Percentiles rank a stretch among this genome's conserved stretches.
Evolutionary conservation across 2,113 vertebrate genomes (phyloP).

Genomic region (Sitta europaea): DNA sequence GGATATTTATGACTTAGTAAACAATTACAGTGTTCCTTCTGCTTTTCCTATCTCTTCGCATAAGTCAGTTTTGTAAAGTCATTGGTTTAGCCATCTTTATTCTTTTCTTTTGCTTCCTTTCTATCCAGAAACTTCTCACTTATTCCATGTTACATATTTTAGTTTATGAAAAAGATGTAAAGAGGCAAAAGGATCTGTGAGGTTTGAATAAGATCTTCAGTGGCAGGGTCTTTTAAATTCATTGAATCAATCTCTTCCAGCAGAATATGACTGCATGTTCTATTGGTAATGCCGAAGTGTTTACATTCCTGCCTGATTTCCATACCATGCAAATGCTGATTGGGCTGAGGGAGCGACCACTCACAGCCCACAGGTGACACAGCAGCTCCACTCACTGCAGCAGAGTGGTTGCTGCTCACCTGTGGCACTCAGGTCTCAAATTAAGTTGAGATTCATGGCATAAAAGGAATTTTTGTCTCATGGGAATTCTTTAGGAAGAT

Average conservation of each 20-base stretch:
- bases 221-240: not conserved
- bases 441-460: not conserved
- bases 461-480: not conserved
- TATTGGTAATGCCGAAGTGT: not conserved
- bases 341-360: rapidly evolving
- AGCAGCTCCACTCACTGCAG: rapidly evolving
- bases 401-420: rapidly evolving
- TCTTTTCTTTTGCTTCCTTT: not conserved
- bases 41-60: not conserved
- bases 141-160: not conserved
- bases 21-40: not conserved
- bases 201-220: not conserved
- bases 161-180: not conserved
- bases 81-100: not conserved
- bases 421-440: not conserved
- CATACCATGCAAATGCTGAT: not conserved
- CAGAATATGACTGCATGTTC: not conserved
- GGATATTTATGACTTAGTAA: not conserved
- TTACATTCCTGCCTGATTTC: not conserved
- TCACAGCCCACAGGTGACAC: rapidly evolving
- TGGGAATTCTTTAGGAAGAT: not conserved
- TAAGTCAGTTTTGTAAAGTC: not conserved
- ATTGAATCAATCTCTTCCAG: not conserved
- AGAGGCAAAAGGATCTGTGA: not conserved
- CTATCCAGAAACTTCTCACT: not conserved